phyloP scores from a whole-genome alignment of 37 sponge, comb jelly and placozoan species.

The Theonella swinhoei region DNA sequence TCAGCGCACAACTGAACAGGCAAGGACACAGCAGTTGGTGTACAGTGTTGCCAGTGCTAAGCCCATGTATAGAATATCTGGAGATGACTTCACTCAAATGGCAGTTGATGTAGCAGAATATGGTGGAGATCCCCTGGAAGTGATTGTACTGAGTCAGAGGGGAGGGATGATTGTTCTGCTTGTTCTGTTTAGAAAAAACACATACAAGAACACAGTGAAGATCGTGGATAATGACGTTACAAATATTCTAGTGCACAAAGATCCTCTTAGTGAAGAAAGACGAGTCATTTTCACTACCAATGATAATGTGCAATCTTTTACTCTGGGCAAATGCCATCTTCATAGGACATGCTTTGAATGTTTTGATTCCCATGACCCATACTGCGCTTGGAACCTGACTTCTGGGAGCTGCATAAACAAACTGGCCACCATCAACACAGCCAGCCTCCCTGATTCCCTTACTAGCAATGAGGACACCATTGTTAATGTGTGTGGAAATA shows the following conservation, averaged over 20 bases:
- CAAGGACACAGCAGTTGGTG: constrained; percentile 17
- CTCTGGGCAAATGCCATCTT: constrained; percentile 37
- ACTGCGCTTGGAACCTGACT: constrained; percentile 54
- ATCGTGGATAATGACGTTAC: neutral
- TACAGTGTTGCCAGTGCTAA: constrained; percentile 4
- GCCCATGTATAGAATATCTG: constrained; percentile 31
- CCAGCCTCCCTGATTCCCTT: neutral
- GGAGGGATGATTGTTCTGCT: constrained; percentile 38
- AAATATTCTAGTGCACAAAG: neutral
- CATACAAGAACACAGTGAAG: neutral
- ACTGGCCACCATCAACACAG: neutral
- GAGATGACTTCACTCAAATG: constrained; percentile 26
- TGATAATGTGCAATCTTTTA: neutral
- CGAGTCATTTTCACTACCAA: constrained; percentile 11
- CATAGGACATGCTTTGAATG: constrained; percentile 46
- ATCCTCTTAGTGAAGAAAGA: neutral
- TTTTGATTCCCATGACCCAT: constrained; percentile 56
- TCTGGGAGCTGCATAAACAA: constrained; percentile 18
- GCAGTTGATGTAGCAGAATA: constrained; percentile 32
- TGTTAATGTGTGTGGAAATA: neutral
- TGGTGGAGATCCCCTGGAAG: constrained; percentile 11
- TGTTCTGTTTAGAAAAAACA: neutral
- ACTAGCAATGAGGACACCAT: neutral
- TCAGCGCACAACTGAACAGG: constrained; percentile 19
- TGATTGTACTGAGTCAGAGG: constrained; percentile 19